Evolutionary conservation across 2,113 vertebrate genomes (phyloP).

Genomic region (Cairina moschata): DNA sequence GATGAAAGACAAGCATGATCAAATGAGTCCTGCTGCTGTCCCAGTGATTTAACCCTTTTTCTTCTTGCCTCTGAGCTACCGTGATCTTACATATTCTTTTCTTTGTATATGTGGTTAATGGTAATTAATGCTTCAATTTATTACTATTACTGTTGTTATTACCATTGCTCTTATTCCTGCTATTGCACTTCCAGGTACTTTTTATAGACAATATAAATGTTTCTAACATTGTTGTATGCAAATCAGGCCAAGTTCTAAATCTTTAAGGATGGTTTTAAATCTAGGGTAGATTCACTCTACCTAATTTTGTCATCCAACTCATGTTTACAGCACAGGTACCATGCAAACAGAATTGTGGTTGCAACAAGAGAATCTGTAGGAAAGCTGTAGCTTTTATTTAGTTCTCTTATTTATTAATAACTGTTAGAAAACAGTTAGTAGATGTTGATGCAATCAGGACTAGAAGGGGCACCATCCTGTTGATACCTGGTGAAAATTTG

Average conservation of each 20-base stretch:
- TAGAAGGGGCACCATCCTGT: not conserved
- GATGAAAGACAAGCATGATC: constrained; percentile 25
- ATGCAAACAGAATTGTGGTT: not conserved
- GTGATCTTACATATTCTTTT: not conserved
- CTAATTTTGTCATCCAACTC: not conserved
- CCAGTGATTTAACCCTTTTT: constrained; percentile 23
- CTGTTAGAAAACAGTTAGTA: not conserved
- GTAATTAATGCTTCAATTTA: not conserved
- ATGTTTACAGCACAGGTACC: not conserved
- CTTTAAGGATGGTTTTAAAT: not conserved
- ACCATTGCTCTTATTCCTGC: not conserved
- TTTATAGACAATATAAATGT: not conserved
- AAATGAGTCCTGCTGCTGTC: not conserved
- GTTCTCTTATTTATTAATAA: not conserved
- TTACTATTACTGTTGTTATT: not conserved
- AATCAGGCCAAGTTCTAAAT: not conserved
- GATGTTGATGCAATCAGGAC: too few species aligned
- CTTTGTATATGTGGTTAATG: not conserved
- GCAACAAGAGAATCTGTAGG: not conserved
- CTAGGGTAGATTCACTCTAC: not conserved
- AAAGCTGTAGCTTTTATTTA: not conserved
- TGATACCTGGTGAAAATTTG: not conserved
- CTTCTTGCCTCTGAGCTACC: not conserved
- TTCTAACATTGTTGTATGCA: not conserved
- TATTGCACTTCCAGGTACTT: not conserved